Conservation (phyloP, 2,113 vertebrate species). For the Mirza zaza region DNA sequence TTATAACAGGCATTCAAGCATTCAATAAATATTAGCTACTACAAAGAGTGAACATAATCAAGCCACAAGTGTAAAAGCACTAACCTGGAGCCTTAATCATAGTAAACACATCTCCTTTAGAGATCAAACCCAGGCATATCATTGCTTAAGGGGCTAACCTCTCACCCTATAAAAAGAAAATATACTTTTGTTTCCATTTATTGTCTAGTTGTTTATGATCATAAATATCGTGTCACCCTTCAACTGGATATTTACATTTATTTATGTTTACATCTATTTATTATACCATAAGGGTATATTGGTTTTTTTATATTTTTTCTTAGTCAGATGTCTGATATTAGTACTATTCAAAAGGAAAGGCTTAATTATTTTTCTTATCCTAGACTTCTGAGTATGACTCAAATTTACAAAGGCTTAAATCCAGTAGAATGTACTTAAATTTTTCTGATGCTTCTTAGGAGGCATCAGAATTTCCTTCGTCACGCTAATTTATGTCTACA, state of each 20-base stretch:
- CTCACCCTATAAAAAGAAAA: background rate
- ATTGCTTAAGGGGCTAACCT: background rate
- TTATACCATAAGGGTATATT: background rate
- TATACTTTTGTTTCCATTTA: background rate
- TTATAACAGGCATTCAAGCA: background rate
- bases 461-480: background rate
- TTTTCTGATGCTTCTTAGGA: background rate
- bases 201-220: background rate
- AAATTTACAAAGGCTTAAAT: conserved; percentile 1
- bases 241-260: background rate
- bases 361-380: background rate
- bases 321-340: background rate
- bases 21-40: background rate
- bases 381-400: background rate
- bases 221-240: background rate
- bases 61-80: background rate
- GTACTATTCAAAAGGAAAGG: background rate
- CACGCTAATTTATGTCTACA: background rate
- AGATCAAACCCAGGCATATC: background rate
- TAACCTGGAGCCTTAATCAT: background rate
- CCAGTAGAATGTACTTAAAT: background rate
- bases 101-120: background rate
- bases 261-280: background rate
- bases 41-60: background rate
- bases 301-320: background rate